phyloP scores from a whole-genome alignment of 2,797 vertebrate species.

The Acanthurus lineatus region DNA sequence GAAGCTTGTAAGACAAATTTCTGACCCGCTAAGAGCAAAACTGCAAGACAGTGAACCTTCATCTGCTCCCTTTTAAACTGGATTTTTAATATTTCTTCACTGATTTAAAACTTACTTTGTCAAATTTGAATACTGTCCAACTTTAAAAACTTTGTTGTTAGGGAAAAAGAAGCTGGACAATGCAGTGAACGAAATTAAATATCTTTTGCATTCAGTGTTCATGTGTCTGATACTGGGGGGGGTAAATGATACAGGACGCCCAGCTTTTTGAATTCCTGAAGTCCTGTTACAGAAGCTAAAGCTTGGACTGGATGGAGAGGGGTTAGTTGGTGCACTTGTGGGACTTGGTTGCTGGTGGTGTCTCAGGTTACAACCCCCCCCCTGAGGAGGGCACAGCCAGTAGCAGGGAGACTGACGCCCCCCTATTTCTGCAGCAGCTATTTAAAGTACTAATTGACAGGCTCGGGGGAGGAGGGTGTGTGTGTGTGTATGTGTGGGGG shows the following conservation, averaged over 20 bases:
- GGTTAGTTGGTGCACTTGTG: constrained; percentile 16
- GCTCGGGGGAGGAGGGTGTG: constrained; percentile 24
- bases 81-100: too few relatives aligned
- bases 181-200: too few relatives aligned
- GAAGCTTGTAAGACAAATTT: background rate
- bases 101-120: too few relatives aligned
- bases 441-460: constrained; percentile 84
- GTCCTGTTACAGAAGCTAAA: constrained; percentile 18
- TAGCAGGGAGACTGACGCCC: constrained; percentile 76
- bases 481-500: background rate
- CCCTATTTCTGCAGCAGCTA: constrained; percentile 85
- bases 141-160: too few relatives aligned
- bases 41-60: too few relatives aligned
- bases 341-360: constrained; percentile 26
- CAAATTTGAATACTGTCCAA: too few relatives aligned
- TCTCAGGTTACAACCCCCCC: constrained; percentile 74
- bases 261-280: constrained; percentile 13
- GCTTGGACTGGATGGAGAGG: constrained; percentile 12
- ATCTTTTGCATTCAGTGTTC: too few relatives aligned
- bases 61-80: too few relatives aligned
- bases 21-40: background rate
- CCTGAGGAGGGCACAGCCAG: constrained; percentile 44
- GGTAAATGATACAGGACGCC: background rate
- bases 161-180: too few relatives aligned
- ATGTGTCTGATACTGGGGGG: background rate